Evolutionary conservation across 2,888 invertebrate genomes (phyloP).

Genomic region (Metalampra italica): DNA sequence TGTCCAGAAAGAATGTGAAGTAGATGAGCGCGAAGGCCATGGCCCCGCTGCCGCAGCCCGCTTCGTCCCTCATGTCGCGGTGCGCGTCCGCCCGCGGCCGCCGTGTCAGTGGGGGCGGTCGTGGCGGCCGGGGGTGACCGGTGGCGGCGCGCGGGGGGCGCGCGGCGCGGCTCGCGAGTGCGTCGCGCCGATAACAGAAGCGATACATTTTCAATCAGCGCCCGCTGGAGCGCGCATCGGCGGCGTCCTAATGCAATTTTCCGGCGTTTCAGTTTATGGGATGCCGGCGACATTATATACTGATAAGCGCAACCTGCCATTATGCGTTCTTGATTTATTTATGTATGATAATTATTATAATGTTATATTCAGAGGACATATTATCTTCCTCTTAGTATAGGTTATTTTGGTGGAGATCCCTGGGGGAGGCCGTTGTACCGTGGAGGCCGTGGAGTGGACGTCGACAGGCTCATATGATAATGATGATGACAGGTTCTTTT

Average conservation of each 20-base stretch:
- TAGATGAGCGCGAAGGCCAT: constrained; percentile 76
- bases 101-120: too few relatives aligned
- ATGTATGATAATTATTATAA: too few relatives aligned
- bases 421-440: too few relatives aligned
- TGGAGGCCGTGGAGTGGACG: too few relatives aligned
- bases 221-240: constrained; percentile 41
- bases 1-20: constrained; percentile 88
- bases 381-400: too few relatives aligned
- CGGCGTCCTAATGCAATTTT: constrained; percentile 40
- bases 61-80: constrained; percentile 19
- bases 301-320: too few relatives aligned
- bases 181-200: constrained; percentile 32
- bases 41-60: constrained; percentile 21
- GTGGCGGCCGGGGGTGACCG: not conserved
- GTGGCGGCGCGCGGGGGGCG: constrained; percentile 2
- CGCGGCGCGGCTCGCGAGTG: not conserved
- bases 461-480: too few relatives aligned
- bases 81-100: constrained; percentile 4
- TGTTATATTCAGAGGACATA: too few relatives aligned
- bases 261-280: constrained; percentile 21
- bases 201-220: constrained; percentile 51
- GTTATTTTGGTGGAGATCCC: too few relatives aligned
- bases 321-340: too few relatives aligned
- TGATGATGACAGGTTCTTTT: too few relatives aligned
- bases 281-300: not conserved